Base-by-base conservation (phyloP, 2,888 invertebrate genomes). In the Metacarcinus magister region DNA sequence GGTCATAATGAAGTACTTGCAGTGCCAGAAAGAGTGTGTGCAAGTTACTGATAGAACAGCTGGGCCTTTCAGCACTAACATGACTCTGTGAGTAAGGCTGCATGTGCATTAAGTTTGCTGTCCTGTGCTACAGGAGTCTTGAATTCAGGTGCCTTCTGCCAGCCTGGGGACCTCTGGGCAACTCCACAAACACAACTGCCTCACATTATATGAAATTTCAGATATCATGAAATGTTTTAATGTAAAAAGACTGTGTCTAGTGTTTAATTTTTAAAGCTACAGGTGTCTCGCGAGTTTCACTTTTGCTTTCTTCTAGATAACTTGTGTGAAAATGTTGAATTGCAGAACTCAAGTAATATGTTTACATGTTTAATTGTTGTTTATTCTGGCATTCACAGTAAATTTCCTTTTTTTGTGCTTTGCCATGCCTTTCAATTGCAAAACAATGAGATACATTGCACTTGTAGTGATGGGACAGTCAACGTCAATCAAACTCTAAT, bases 91-190 rank as follows among this genome's bases (percentile, higher is more conserved):
- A 94, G 96, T 94, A 92, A 92, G 96, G 94, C 89, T 96, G 93
- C 93, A 95, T 93, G 96, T 96, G 96, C 95, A 95, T 96, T 96
- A 96, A 95, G 96, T 95, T 94, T 95, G 95, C 92, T 96, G 93
- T 96, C 94, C 94, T 95, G 95, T 93, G 94, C 87, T 89, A 89
- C 96, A 96, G 94, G 96, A 94, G 94, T 96, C 95, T 95, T 67
- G 94, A 95, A 89, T 96, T 94, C 90, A 92, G 96, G 96, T 96
- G 96, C 96, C 96, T 96, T 95, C 96, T 92, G 96, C 96, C 96
- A 96, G 96, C 96, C 96, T 96, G 95, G 96, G 96, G 95, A 96
- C 95, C 96, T 92, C 89, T 82, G 95, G 94, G 93, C 93, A 54
- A 95, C 95, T 96, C 94, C 96, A 96, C 96, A 96, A 96, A 96